A percentile compares a stretch with the other conserved stretches of the same genome.
These are phyloP conservation scores for Nyctibius bracteatus DNA, from an alignment of 2,113 vertebrate genomes.

Conservation along the genomic window DNA sequence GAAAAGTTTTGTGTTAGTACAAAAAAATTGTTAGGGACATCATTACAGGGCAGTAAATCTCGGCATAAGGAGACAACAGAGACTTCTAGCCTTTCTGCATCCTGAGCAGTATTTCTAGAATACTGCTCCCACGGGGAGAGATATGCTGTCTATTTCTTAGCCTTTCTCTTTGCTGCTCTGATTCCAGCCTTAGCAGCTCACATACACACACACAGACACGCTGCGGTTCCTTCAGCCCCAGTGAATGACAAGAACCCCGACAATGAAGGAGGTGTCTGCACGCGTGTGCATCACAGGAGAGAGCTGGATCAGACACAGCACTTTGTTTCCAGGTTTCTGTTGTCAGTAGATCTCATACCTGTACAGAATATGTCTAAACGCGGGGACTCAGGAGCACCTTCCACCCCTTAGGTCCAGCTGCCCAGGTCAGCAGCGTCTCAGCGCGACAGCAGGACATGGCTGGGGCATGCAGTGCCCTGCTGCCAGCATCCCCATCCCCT, in stretches of 20 bases:
- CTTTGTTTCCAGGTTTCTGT: not conserved
- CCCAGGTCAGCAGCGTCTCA: not conserved
- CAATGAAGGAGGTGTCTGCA: not conserved
- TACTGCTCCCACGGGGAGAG: not conserved
- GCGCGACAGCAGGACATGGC: not conserved
- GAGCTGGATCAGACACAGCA: not conserved
- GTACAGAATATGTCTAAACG: not conserved
- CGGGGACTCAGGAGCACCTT: not conserved
- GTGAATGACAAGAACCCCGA: not conserved
- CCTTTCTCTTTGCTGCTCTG: not conserved
- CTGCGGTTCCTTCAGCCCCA: not conserved
- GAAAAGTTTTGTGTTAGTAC: not conserved
- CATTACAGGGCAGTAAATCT: not conserved
- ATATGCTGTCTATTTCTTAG: not conserved
- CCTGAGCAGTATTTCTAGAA: not conserved
- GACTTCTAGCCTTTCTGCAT: not conserved
- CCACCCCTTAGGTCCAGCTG: not conserved
- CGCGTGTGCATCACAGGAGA: not conserved
- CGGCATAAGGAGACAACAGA: not conserved
- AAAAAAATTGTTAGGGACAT: not conserved
- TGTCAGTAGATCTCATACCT: not conserved
- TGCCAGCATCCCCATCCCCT: not conserved
- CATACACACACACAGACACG: not conserved
- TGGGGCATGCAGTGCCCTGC: not conserved
- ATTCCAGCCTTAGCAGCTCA: not conserved